A percentile compares a stretch with the other conserved stretches of the same genome.
Conservation (phyloP, 2,888 invertebrate genomes). For the Ennomos fuscantarius region DNA sequence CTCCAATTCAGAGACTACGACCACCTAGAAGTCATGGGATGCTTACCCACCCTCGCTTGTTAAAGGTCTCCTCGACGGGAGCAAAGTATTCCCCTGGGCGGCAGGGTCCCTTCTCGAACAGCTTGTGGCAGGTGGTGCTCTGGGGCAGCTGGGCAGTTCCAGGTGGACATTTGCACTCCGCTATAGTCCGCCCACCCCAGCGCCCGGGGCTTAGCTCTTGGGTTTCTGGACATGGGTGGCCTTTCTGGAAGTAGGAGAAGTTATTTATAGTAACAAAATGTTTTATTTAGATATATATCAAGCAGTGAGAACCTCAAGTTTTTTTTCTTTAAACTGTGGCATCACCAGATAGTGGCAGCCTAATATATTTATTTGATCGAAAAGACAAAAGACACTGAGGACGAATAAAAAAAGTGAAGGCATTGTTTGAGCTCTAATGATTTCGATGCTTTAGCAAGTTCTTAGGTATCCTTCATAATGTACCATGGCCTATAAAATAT, state of each 20-base stretch:
- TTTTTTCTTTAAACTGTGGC: too few species aligned
- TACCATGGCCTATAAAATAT: too few species aligned
- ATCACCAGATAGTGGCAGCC: too few species aligned
- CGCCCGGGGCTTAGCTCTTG: constrained; percentile 91
- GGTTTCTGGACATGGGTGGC: constrained; percentile 92
- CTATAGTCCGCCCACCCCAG: constrained; percentile 85
- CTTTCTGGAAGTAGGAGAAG: constrained; percentile 73
- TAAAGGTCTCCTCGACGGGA: constrained; percentile 85
- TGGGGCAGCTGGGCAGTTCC: constrained; percentile 89
- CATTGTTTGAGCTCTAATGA: too few species aligned
- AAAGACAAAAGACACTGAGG: too few species aligned
- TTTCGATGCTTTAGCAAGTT: too few species aligned
- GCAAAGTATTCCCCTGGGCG: constrained; percentile 90
- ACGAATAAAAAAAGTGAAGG: too few species aligned
- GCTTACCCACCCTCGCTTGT: constrained; percentile 83
- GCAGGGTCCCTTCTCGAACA: constrained; percentile 91
- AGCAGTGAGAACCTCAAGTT: too few species aligned
- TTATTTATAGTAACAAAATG: background rate
- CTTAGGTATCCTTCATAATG: too few species aligned
- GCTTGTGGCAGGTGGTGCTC: constrained; percentile 89
- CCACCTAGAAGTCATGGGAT: constrained; percentile 43
- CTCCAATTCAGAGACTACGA: too few species aligned
- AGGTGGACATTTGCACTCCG: constrained; percentile 94
- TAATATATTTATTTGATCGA: too few species aligned
- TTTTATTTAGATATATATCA: background rate